Evolutionary conservation across 2,113 vertebrate species (phyloP), one percentile per base, ranked within the genome.

Genomic region (Arothron firmamentum): DNA sequence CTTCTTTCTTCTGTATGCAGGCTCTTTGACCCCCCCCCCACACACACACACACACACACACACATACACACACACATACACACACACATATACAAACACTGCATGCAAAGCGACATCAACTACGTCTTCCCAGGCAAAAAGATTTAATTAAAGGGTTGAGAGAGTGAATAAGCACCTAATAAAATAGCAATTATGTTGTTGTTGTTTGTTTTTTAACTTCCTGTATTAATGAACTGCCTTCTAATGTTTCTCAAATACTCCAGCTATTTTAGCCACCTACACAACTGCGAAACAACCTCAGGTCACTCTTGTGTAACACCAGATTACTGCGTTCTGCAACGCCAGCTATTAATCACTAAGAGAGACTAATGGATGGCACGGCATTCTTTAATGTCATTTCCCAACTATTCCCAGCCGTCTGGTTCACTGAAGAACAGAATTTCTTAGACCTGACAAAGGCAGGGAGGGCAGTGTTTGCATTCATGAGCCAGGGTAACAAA

Each of bases 221-320:
- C 20, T 58, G 13, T 65, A 73, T 71, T 20, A 17, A 49, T 64
- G n/a, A 74, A 66, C 53, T 52, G 55, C 19, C 28, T 51, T 65
- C 64, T 57, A 74, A 81, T 80, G 70, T 79, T 82, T 68, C 31
- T 65, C 60, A 69, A 80, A 75, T 63, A 76, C 77, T 70, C 52
- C 45, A 50, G 59, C 53, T 52, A 64, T 53, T 81, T 78, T 79
- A 41, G 61, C 69, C 79, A 56, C 84, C 80, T 64, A 83, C 82
- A 77, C 72, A 45, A 72, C 31, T 63, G 56, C 68, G 74, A 66
- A 74, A 67, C 43, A 79, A 77, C 28, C 28, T 31, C 11, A 0
- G 74, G 58, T 75, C 59, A 70, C 63, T 2, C 21, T 82, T 85
- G 66, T 70, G 52, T 70, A 73, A 75, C 48, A 67, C 54, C 19